These are phyloP conservation scores for Oasisia sp. DNA, from an alignment of 2,888 invertebrate genomes.

Conservation along the genomic window DNA sequence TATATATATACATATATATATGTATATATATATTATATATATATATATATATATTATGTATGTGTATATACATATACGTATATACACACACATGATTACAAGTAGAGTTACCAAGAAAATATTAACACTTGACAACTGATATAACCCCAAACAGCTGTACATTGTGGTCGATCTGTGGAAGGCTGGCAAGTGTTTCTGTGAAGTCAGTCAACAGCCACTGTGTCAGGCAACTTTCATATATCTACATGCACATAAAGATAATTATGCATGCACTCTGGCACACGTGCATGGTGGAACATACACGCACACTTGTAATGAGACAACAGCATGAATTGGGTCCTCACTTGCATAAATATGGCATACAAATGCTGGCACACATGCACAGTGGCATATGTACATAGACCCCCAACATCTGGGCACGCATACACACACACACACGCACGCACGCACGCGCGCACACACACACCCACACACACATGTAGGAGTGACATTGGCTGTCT, in stretches of 20 bases:
- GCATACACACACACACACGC: too few species aligned
- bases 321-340: too few species aligned
- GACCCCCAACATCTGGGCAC: too few species aligned
- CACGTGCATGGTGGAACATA: too few species aligned
- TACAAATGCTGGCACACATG: neutral
- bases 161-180: neutral
- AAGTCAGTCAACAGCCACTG: neutral
- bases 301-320: too few species aligned
- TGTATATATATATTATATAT: too few species aligned
- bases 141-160: neutral
- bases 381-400: neutral
- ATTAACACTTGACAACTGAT: neutral
- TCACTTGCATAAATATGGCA: too few species aligned
- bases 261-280: neutral
- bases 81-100: neutral
- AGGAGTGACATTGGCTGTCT: neutral
- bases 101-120: slow-evolving; percentile 12
- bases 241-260: neutral
- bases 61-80: too few species aligned
- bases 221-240: neutral
- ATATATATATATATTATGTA: too few species aligned
- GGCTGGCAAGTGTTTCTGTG: neutral
- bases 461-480: neutral
- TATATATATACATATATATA: too few species aligned
- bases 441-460: too few species aligned